Evolutionary conservation across 2,113 vertebrate species (phyloP).

Genomic region (Lophius piscatorius): DNA sequence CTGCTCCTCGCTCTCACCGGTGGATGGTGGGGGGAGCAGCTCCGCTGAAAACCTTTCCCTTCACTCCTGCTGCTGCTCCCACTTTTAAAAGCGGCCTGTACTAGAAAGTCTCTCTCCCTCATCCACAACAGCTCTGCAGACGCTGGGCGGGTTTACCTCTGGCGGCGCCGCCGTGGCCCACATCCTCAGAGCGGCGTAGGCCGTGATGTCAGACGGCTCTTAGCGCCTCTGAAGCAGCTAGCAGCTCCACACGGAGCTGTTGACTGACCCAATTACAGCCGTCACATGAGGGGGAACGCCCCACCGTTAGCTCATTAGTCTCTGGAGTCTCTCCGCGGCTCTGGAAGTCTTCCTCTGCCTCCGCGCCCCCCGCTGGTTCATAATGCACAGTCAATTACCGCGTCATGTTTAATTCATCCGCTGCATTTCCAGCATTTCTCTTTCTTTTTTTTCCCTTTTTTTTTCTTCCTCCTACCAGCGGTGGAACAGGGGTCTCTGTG

Average conservation of each 20-base stretch:
- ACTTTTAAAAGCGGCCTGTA: too few relatives aligned
- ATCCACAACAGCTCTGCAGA: neutral
- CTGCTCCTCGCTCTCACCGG: too few relatives aligned
- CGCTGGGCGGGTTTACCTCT: constrained; percentile 1
- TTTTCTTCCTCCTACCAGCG: too few relatives aligned
- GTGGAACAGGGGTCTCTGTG: neutral
- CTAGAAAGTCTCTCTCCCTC: too few relatives aligned
- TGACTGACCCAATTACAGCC: constrained; percentile 71
- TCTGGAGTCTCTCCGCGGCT: constrained; percentile 47
- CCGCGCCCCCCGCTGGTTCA: constrained; percentile 46
- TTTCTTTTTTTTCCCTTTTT: too few relatives aligned
- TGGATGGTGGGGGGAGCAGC: too few relatives aligned
- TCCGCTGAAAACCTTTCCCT: too few relatives aligned
- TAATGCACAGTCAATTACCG: constrained; percentile 56
- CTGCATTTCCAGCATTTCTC: constrained; percentile 25
- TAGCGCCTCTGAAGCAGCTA: constrained; percentile 29
- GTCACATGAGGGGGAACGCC: constrained; percentile 56
- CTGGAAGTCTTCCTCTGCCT: constrained; percentile 43
- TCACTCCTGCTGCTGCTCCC: too few relatives aligned
- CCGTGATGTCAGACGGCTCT: constrained; percentile 34
- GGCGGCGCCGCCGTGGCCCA: constrained; percentile 10
- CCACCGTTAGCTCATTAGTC: constrained; percentile 68
- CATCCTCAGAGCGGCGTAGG: neutral
- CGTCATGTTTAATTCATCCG: constrained; percentile 62
- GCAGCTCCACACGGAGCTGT: constrained; percentile 37